Percentiles rank a stretch among this genome's conserved stretches.
phyloP scores from a whole-genome alignment of 2,113 vertebrate genomes.

The Natator depressus region DNA sequence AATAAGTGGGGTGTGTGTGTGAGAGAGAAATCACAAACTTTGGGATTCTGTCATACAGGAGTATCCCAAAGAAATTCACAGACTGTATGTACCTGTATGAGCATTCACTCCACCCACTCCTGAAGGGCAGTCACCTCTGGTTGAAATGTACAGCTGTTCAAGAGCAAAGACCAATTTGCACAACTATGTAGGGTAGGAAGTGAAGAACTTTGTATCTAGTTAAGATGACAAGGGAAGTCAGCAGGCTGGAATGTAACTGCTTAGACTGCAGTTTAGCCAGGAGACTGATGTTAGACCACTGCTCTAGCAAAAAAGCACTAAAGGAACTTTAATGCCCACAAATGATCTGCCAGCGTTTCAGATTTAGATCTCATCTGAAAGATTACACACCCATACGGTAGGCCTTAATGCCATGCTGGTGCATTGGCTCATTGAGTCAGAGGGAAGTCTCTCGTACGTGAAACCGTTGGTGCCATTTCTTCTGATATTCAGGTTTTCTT shows the following conservation, averaged over 20 bases:
- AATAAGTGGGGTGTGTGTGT: not conserved
- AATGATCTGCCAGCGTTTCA: not conserved
- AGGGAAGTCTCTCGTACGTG: not conserved
- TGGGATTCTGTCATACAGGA: not conserved
- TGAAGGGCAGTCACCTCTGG: not conserved
- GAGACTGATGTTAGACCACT: not conserved
- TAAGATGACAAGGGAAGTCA: not conserved
- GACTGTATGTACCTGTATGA: not conserved
- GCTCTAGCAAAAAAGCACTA: not conserved
- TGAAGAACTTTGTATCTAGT: not conserved
- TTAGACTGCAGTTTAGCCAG: not conserved
- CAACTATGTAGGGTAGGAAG: not conserved
- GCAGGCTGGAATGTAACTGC: not conserved
- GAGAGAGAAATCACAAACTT: not conserved
- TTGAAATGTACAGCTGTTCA: not conserved
- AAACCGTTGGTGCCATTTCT: not conserved
- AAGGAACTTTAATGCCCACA: not conserved
- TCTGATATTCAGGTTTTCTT: not conserved
- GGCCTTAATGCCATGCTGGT: not conserved
- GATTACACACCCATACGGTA: not conserved
- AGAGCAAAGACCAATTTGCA: not conserved
- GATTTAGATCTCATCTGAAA: not conserved
- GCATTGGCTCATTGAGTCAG: not conserved
- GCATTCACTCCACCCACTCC: not conserved
- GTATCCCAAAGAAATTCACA: conserved; percentile 43